Percentiles rank a stretch among this genome's conserved stretches.
phyloP scores from a whole-genome alignment of 2,113 vertebrate genomes.

The Myiopsitta monachus region DNA sequence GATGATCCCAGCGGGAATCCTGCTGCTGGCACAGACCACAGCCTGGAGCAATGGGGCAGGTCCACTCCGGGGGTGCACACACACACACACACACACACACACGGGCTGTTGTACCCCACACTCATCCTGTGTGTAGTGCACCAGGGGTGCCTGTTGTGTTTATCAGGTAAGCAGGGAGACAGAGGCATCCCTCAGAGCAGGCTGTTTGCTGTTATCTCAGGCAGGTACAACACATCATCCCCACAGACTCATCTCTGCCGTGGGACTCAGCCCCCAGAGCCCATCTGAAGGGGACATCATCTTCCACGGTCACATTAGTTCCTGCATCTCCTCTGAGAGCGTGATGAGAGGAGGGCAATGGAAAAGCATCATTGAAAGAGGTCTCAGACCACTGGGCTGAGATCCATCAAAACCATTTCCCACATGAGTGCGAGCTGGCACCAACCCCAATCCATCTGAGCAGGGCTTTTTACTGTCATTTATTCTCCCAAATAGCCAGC shows the following conservation, averaged over 20 bases:
- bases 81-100: neutral
- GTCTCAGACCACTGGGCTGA: neutral
- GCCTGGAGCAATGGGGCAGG: rapidly evolving
- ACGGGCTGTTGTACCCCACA: no score
- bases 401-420: neutral
- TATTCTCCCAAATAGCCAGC: neutral
- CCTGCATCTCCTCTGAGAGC: neutral
- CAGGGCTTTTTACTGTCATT: neutral
- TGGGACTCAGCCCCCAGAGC: neutral
- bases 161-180: neutral
- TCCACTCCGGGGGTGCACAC: neutral
- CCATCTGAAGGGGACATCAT: neutral
- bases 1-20: neutral
- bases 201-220: neutral
- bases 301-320: rapidly evolving
- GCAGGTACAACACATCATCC: neutral
- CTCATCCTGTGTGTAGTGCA: neutral
- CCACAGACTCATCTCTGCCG: neutral
- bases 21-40: neutral
- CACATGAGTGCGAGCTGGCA: neutral
- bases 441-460: neutral
- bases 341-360: neutral
- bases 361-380: neutral
- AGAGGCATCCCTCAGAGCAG: neutral
- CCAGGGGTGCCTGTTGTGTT: neutral